phyloP scores from a whole-genome alignment of 2,888 invertebrate genomes.

The Nemotelus nigrinus region DNA sequence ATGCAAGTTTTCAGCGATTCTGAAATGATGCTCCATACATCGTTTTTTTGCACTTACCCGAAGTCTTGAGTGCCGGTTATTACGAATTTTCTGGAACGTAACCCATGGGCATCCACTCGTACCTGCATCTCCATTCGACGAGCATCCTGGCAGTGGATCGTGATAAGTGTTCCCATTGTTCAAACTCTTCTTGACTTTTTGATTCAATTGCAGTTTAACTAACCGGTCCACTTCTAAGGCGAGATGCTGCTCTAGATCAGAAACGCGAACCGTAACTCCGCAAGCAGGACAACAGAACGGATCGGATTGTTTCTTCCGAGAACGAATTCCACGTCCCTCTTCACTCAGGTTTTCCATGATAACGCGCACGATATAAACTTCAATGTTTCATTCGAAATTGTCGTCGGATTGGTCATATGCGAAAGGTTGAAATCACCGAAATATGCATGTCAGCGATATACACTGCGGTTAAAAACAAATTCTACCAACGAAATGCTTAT shows the following conservation, averaged over 20 bases:
- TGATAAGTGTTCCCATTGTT: slow-evolving; percentile 53
- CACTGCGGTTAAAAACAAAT: too few relatives aligned
- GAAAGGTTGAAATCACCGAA: too few relatives aligned
- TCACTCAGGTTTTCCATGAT: slow-evolving; percentile 50
- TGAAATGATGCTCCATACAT: too few relatives aligned
- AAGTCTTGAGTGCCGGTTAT: slow-evolving; percentile 76
- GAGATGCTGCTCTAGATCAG: slow-evolving; percentile 86
- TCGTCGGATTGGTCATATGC: neutral
- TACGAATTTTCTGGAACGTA: slow-evolving; percentile 78
- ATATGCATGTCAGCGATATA: too few relatives aligned
- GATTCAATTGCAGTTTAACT: slow-evolving; percentile 64
- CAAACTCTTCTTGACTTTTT: slow-evolving; percentile 48
- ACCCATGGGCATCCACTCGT: slow-evolving; percentile 70
- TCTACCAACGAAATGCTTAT: neutral
- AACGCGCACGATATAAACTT: neutral
- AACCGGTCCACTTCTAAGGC: slow-evolving; percentile 81
- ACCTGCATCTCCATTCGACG: slow-evolving; percentile 45
- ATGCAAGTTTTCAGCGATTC: too few relatives aligned
- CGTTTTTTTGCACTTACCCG: slow-evolving; percentile 58
- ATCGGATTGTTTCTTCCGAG: slow-evolving; percentile 72
- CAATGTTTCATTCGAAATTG: slow-evolving; percentile 7
- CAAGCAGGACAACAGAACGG: slow-evolving; percentile 89
- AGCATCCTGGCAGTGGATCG: slow-evolving; percentile 52
- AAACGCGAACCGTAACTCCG: slow-evolving; percentile 81
- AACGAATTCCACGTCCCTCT: slow-evolving; percentile 62